Base-by-base conservation (phyloP, 2,888 invertebrate species). In the Pollenia labialis region DNA sequence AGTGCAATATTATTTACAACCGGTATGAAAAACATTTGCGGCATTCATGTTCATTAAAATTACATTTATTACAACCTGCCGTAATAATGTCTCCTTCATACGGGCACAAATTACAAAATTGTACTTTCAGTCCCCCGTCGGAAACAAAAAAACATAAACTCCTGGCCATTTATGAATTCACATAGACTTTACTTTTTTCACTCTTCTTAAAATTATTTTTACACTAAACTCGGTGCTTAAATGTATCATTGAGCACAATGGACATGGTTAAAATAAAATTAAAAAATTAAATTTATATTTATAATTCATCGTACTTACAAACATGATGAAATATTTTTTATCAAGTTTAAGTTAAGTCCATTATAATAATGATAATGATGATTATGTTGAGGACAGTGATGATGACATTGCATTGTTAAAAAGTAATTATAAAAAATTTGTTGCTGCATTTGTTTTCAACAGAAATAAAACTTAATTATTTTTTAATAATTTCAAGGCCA, bases 21-120 rank as follows among this genome's bases (percentile, higher is more conserved):
- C 83, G 74, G 81, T 81, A 85, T 85, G 75, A 72, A 69, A 79
- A 62, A 64, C 54, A 83, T 74, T 85, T 85, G 77, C 60, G 85
- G 83, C 72, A 87, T 87, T 83, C 87, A 52, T 87, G 85, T 88
- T 87, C 77, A 88, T 87, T 86, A 88, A 87, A 85, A 79, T 83
- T 87, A 85, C 86, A 86, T 87, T 87, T 85, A 79, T 85, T 88
- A 81, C 83, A 76, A 85, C 60, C 77, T 82, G 85, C 81, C 64
- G 58, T 80, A 75, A 80, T 80, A 72, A 77, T 83, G 58, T 77
- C 64, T 50, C 56, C 66, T 69, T 82, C 60, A 76, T 80, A 52
- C 56, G 50, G 64, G 54, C 54, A 85, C 60, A 71, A 76, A 82
- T 76, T 69, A 62, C 69, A 74, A 66, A 81, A 58, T 32, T 32